phyloP scores from a whole-genome alignment of 2,113 vertebrate species.

The Rhegmatorhina hoffmannsi region DNA sequence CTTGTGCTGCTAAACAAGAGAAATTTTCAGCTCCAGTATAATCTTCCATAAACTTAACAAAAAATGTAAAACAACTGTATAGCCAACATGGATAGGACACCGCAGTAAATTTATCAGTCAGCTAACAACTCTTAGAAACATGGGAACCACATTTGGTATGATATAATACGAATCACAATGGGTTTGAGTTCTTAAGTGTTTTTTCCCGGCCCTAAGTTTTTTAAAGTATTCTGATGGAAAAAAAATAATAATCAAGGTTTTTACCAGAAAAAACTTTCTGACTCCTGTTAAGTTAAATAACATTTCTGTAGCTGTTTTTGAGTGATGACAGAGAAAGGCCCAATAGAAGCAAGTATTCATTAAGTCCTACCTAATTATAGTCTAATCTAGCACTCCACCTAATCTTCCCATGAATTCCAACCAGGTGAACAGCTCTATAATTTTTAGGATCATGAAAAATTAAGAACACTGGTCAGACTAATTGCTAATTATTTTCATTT shows the following conservation, averaged over 20 bases:
- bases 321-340: not conserved
- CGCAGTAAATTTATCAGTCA: not conserved
- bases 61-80: not conserved
- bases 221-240: not conserved
- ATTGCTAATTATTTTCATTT: not conserved
- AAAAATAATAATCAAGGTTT: not conserved
- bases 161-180: not conserved
- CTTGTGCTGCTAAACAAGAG: not conserved
- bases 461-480: not conserved
- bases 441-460: not conserved
- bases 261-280: not conserved
- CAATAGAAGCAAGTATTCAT: not conserved
- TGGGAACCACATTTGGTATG: not conserved
- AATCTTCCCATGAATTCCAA: not conserved
- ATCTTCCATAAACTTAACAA: not conserved
- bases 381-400: not conserved
- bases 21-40: not conserved
- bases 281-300: not conserved
- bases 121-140: not conserved
- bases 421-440: not conserved
- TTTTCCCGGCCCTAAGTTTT: not conserved
- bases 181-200: fast-evolving
- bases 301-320: not conserved
- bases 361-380: not conserved
- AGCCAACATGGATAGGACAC: not conserved